Evolutionary conservation across 2,113 vertebrate species (phyloP).

Genomic region (Prietella phreatophila): DNA sequence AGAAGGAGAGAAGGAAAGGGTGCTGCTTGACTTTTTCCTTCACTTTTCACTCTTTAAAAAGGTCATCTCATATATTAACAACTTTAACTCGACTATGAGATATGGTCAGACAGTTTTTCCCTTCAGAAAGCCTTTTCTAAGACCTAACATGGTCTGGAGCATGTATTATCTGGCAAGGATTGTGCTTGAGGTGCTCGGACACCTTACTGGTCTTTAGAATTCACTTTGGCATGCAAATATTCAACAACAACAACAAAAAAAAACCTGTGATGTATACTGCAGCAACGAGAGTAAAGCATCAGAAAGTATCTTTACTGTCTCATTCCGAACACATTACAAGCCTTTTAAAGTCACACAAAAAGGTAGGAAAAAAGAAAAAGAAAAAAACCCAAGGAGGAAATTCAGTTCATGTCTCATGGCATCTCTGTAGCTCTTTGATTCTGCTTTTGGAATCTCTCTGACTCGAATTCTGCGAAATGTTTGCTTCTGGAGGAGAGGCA

Average conservation of each 20-base stretch:
- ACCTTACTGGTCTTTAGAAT: conserved; percentile 18
- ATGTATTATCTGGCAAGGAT: neutral
- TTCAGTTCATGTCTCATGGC: conserved; percentile 26
- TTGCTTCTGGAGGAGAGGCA: conserved; percentile 31
- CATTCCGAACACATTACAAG: conserved; percentile 31
- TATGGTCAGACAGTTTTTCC: neutral
- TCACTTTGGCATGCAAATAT: conserved; percentile 34
- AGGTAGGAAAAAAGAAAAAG: neutral
- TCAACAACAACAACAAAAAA: neutral
- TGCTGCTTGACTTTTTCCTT: neutral
- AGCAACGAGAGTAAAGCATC: conserved; percentile 27
- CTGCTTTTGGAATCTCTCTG: neutral
- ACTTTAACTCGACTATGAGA: neutral
- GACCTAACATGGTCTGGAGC: conserved; percentile 15
- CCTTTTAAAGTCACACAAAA: conserved; percentile 18
- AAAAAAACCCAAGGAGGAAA: neutral
- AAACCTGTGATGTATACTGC: neutral
- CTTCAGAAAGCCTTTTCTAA: neutral
- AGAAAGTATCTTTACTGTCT: conserved; percentile 33
- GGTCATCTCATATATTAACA: neutral
- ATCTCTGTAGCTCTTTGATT: conserved; percentile 19
- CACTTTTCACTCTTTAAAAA: neutral
- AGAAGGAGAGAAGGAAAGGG: neutral
- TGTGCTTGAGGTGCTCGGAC: neutral
- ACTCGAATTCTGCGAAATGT: conserved; percentile 15